Evolutionary conservation across 1,140 invertebrate species (phyloP).

Genomic region (Neelides sp.): DNA sequence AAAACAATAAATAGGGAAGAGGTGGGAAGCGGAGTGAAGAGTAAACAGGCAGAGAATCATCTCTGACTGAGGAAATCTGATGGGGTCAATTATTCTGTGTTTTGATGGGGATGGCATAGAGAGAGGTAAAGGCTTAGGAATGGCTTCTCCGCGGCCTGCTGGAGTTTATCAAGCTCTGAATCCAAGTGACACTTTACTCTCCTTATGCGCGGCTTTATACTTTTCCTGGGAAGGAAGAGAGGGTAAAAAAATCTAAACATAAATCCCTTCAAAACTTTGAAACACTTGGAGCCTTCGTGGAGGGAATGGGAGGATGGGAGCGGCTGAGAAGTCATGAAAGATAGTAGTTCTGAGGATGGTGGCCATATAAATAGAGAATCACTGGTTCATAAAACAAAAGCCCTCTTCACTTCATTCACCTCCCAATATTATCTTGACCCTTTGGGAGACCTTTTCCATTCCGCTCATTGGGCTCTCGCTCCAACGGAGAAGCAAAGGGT

Average conservation of each 20-base stretch:
- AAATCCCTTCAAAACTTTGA: not conserved
- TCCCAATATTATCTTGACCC: constrained; percentile 13
- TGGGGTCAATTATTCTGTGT: constrained; percentile 21
- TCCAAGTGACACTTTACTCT: constrained; percentile 15
- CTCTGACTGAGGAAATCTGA: constrained; percentile 17
- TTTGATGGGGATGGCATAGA: no score
- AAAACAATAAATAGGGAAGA: constrained; percentile 16
- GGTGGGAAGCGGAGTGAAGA: no score
- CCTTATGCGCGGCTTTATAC: constrained; percentile 2
- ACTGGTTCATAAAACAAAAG: not conserved
- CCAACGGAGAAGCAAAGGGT: constrained; percentile 19
- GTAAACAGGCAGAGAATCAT: constrained; percentile 15
- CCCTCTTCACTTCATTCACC: constrained; percentile 10
- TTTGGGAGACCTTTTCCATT: constrained; percentile 10
- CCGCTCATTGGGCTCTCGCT: no score
- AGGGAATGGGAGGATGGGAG: not conserved
- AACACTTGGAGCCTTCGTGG: not conserved
- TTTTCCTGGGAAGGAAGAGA: not conserved
- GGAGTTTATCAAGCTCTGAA: constrained; percentile 17
- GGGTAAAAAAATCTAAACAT: not conserved
- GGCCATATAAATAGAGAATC: not conserved
- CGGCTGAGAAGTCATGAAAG: not conserved
- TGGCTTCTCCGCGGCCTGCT: constrained; percentile 17
- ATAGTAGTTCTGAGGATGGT: not conserved
- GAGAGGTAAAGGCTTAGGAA: no score